Evolutionary conservation across 1,140 invertebrate species (phyloP).

Genomic region (Ladona fulva): DNA sequence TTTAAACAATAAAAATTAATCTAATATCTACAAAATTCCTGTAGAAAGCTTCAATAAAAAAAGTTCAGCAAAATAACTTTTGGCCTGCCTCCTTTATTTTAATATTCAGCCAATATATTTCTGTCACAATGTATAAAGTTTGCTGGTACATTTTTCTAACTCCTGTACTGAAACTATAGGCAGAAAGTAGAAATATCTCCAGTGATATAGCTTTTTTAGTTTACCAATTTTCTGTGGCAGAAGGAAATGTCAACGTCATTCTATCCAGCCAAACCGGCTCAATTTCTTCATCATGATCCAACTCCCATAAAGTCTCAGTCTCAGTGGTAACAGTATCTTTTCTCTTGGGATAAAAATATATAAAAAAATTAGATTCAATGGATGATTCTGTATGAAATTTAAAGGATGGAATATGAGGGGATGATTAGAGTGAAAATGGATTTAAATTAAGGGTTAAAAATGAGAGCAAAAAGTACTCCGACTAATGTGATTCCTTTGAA

Average conservation of each 20-base stretch:
- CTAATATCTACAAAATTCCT: no score
- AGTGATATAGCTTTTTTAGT: not conserved
- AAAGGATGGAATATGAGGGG: not conserved
- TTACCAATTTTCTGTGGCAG: not conserved
- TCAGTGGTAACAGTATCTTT: slow-evolving; percentile 6
- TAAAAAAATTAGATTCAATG: slow-evolving; percentile 11
- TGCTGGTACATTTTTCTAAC: no score
- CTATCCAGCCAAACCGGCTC: not conserved
- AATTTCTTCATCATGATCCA: not conserved
- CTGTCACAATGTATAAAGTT: no score
- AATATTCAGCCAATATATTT: no score
- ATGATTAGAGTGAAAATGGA: not conserved
- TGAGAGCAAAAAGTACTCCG: not conserved
- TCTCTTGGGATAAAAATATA: not conserved
- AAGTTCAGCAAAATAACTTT: no score
- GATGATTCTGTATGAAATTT: not conserved
- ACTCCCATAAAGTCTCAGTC: not conserved
- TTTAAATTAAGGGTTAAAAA: not conserved
- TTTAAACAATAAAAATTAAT: no score
- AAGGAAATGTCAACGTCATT: not conserved
- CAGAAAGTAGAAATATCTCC: not conserved
- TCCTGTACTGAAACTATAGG: no score
- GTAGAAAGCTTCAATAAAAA: no score
- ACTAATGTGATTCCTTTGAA: not conserved
- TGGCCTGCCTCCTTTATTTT: no score